Evolutionary conservation across 2,797 vertebrate genomes (phyloP), one percentile per base, ranked within the genome.

Genomic region (Tamandua tetradactyla): DNA sequence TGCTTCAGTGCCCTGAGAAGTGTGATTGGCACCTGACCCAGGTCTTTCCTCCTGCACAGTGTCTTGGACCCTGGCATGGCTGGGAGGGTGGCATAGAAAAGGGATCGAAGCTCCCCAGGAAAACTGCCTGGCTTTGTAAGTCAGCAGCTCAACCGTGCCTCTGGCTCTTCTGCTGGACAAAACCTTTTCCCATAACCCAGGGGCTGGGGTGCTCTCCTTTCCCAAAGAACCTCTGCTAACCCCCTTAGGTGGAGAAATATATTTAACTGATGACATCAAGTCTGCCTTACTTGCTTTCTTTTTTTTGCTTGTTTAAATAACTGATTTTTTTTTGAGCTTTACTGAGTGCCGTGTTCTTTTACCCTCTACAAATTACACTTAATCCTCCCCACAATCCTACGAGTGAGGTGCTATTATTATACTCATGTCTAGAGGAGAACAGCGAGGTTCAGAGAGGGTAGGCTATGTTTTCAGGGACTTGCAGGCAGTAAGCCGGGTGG

Each of bases 311-410:
- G 44, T 81, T 82, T 55, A 32, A 62, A 69, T 64, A 89, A 84
- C 35, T 42, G 42, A 52, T n/a, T 18, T 4, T n/a, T 42, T 86
- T 25, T 23, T 30, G 22, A 40, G 59, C 12, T 61, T 91, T 57
- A 12, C 71, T 47, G 5, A 76, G 64, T 35, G 72, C 40, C 20
- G 3, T 59, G n/a, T 32, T 27, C 75, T 52, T 55, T 79, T 55
- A 82, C 49, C 20, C 40, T 55, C 40, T 27, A 59, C 44, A 74
- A 5, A 9, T 42, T 12, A 10, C 11, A 1, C 0, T 0, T 4
- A 27, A 66, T 10, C 55, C 13, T n/a, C 23, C 55, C 40, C 4
- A 79, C 12, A 12, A 11, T 6, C 23, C 22, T 15, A 0, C 37
- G 52, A 86, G 20, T 42, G 27, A 7, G 0, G 22, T 1, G 25